Percentiles rank a stretch among this genome's conserved stretches.
Evolutionary conservation across 1,140 invertebrate species (phyloP).

Genomic region (Drosophila arizonae): DNA sequence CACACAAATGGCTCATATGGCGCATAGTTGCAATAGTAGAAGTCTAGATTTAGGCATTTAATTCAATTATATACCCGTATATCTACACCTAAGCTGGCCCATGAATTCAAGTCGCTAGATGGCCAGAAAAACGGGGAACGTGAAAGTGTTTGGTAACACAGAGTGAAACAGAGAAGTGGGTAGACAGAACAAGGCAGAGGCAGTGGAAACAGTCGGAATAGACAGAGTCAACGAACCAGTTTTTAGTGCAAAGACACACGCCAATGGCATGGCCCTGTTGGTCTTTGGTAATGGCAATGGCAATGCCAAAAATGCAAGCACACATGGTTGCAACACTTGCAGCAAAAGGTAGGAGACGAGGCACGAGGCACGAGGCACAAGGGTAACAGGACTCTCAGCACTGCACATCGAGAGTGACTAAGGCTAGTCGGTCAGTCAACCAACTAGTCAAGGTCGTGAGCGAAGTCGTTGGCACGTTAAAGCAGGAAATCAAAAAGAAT

Average conservation of each 20-base stretch:
- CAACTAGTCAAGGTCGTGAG: constrained; percentile 58
- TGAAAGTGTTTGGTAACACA: constrained; percentile 52
- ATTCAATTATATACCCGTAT: background rate
- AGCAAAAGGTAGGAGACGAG: background rate
- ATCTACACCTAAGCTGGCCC: too few relatives aligned
- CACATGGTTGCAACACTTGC: background rate
- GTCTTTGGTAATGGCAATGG: constrained; percentile 2
- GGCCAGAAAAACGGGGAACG: constrained; percentile 43
- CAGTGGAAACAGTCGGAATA: background rate
- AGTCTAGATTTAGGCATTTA: background rate
- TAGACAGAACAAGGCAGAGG: constrained; percentile 7
- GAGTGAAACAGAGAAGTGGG: constrained; percentile 13
- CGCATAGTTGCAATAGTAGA: too few relatives aligned
- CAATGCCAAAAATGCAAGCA: constrained; percentile 3
- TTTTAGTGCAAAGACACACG: background rate
- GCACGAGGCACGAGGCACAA: constrained; percentile 4
- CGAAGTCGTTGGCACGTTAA: constrained; percentile 32
- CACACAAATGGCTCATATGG: too few relatives aligned
- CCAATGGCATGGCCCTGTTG: background rate
- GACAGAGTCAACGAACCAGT: background rate
- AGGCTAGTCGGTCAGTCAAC: background rate
- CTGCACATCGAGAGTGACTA: constrained; percentile 3
- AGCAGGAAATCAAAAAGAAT: constrained; percentile 39
- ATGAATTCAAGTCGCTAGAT: background rate
- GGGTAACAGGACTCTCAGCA: constrained; percentile 38